Base-by-base conservation (phyloP, 1,140 invertebrate genomes). In the Galendromus occidentalis region DNA sequence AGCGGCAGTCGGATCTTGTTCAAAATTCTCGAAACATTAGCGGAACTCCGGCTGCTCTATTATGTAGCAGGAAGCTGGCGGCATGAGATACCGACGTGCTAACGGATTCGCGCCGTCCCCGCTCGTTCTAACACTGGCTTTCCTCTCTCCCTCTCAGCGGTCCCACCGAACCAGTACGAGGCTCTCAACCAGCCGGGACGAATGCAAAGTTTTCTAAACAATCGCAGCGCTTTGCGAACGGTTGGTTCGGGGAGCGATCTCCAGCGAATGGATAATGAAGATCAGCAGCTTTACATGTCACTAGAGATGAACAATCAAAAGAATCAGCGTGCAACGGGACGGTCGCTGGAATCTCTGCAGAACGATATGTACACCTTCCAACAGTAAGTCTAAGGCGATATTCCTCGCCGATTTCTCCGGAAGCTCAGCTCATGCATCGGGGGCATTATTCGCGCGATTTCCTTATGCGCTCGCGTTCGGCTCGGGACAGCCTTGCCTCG, bases 351-450 rank as follows among this genome's bases (percentile, higher is more conserved):
- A 25, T 59, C 51, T 9, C 22, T 59, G 14, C 51, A 59, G 22
- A 59, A 59, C 22, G 51, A 59, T 22, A 59, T 59, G 51, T 59
- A 59, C 22, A 59, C 51, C 51, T 59, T 20, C 33, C 51, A 59
- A 59, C 51, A 59, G 51, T 59, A 9, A 59, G 51, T 59, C 4
- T 6, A 6, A 4, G 33, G 4, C 33, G 33, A 4, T 6, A 39
- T 39, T 9, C 4, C 33, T 9, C 9, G 33, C 33, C n/a, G n/a
- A n/a, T n/a, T n/a, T n/a, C 9, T 39, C 33, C 33, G 33, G 9
- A 39, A 39, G 9, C 4, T 39, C 33, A 39, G n/a, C n/a, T n/a
- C n/a, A n/a, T n/a, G n/a, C n/a, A n/a, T n/a, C n/a, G n/a, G n/a
- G n/a, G n/a, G n/a, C n/a, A n/a, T n/a, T n/a, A n/a, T n/a, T n/a